Percentiles rank a stretch among this genome's conserved stretches.
Evolutionary conservation across 2,888 invertebrate genomes (phyloP).

Genomic region (Eulithis prunata): DNA sequence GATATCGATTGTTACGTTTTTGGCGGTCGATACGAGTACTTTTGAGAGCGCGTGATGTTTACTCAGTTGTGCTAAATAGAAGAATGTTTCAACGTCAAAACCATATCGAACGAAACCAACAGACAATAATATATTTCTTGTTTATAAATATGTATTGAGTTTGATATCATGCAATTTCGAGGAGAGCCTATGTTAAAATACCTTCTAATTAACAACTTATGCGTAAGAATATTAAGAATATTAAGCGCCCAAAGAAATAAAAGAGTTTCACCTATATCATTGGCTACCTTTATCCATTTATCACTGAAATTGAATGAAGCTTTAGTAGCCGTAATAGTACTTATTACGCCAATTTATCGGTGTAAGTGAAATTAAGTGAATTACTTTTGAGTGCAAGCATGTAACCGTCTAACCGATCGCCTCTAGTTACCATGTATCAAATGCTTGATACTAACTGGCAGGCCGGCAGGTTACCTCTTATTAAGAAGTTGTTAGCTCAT

Average conservation of each 20-base stretch:
- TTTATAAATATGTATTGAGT: no score
- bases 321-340: constrained; percentile 63
- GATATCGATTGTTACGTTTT: constrained; percentile 48
- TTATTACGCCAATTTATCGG: constrained; percentile 64
- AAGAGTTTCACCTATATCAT: not conserved
- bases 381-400: constrained; percentile 58
- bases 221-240: no score
- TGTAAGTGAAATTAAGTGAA: constrained; percentile 79
- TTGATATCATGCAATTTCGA: no score
- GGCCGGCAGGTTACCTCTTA: constrained; percentile 68
- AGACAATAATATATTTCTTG: no score
- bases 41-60: constrained; percentile 29
- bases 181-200: no score
- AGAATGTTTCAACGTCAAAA: not conserved
- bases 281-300: constrained; percentile 37
- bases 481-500: constrained; percentile 68
- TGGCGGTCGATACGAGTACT: constrained; percentile 31
- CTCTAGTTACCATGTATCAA: constrained; percentile 81
- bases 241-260: not conserved
- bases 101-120: no score
- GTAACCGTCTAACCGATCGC: constrained; percentile 69
- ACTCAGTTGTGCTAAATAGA: constrained; percentile 20
- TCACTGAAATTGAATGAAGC: constrained; percentile 59
- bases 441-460: constrained; percentile 59
- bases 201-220: no score